Evolutionary conservation across 2,797 vertebrate genomes (phyloP).

Genomic region (Cirrhinus molitorella): DNA sequence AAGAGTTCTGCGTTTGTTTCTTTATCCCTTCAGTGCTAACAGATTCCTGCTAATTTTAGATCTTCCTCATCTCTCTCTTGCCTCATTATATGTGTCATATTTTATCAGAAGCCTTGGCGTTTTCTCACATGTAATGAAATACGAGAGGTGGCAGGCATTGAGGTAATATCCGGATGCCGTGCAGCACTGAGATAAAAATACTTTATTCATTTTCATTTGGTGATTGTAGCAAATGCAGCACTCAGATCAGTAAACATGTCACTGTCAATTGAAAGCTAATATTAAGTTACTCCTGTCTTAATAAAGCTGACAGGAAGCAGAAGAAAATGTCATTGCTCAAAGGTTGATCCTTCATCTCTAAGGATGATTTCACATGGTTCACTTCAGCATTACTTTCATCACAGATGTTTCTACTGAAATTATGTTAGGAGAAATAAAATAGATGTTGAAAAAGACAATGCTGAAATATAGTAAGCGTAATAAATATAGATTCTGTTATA

Average conservation of each 20-base stretch:
- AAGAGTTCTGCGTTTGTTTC: not conserved
- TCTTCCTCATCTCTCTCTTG: not conserved
- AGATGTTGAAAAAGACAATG: not conserved
- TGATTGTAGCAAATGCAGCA: not conserved
- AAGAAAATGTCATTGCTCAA: constrained; percentile 10
- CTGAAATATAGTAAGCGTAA: not conserved
- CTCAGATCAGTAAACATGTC: constrained; percentile 34
- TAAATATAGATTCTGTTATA: not conserved
- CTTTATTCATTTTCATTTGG: constrained; percentile 25
- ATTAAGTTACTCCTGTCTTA: constrained; percentile 14
- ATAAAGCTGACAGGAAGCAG: not conserved
- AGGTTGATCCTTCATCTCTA: not conserved
- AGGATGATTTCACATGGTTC: not conserved
- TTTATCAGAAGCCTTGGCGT: constrained; percentile 19
- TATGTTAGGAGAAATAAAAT: not conserved
- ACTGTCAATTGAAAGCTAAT: constrained; percentile 21
- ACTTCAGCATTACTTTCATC: not conserved
- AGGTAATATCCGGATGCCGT: constrained; percentile 33
- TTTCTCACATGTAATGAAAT: constrained; percentile 43
- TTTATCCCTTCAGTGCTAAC: constrained; percentile 10
- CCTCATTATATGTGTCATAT: constrained; percentile 23
- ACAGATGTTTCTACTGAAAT: not conserved
- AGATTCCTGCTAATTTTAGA: constrained; percentile 33
- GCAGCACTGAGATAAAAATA: constrained; percentile 23
- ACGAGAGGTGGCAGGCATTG: constrained; percentile 36